These are phyloP conservation scores for Polypedilum vanderplanki DNA, from an alignment of 1,140 invertebrate species.

Conservation along the genomic window DNA sequence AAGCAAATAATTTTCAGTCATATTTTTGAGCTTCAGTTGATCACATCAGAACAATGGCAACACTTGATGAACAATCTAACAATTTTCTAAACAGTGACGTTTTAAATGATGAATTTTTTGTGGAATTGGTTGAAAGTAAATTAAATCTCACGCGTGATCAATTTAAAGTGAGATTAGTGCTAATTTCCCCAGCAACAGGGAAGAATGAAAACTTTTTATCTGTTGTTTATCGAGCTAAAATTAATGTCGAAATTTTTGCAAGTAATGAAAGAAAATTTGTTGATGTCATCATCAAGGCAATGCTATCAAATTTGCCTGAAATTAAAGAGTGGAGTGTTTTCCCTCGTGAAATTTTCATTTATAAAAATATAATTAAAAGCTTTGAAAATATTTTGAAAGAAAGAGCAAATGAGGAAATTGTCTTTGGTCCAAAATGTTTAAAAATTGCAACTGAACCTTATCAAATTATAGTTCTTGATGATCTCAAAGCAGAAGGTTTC, in stretches of 20 bases:
- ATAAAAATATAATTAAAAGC: background rate
- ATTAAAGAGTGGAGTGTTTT: background rate
- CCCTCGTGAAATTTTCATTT: background rate
- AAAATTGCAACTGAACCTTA: slow-evolving; percentile 35
- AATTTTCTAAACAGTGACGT: no score
- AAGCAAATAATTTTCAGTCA: no score
- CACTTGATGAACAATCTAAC: no score
- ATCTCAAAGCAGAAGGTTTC: slow-evolving; percentile 45
- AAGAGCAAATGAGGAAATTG: background rate
- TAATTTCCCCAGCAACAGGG: background rate
- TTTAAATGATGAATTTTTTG: background rate
- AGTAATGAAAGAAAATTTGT: background rate
- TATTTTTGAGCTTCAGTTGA: no score
- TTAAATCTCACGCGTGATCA: background rate
- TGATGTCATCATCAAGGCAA: slow-evolving; percentile 10
- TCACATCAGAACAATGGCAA: no score
- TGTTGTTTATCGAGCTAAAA: background rate
- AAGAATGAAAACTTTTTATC: slow-evolving; percentile 7
- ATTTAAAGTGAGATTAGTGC: background rate
- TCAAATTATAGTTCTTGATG: slow-evolving; percentile 45
- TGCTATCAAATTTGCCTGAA: background rate
- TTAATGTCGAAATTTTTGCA: background rate
- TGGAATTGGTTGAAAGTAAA: background rate
- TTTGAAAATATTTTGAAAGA: background rate
- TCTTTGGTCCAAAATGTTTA: background rate